These are phyloP conservation scores for Steinernema khuongi DNA, from an alignment of 1,140 invertebrate species.

Conservation along the genomic window DNA sequence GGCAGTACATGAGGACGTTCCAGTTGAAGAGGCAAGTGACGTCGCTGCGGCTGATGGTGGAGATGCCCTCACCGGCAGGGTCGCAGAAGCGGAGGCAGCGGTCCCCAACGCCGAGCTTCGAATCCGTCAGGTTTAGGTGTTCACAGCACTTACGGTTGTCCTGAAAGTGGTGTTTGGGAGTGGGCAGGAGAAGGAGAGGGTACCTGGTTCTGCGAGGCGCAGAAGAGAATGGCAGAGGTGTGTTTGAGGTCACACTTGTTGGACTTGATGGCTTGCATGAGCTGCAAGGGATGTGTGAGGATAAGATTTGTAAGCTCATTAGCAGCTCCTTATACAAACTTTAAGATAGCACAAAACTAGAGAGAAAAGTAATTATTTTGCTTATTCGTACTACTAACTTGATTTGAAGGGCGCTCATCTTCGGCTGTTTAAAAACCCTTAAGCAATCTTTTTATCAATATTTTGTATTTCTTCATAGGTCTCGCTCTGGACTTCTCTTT, in stretches of 20 bases:
- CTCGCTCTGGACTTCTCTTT: too few relatives aligned
- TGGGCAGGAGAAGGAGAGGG: neutral
- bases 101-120: slow-evolving; percentile 29
- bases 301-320: neutral
- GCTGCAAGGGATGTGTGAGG: slow-evolving; percentile 24
- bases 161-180: neutral
- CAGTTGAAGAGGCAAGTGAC: slow-evolving; percentile 40
- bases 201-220: slow-evolving; percentile 37
- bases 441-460: too few relatives aligned
- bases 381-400: neutral
- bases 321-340: neutral
- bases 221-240: slow-evolving; percentile 38
- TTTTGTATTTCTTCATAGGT: too few relatives aligned
- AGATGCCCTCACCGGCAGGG: slow-evolving; percentile 33
- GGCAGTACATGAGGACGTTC: slow-evolving; percentile 43
- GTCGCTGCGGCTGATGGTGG: slow-evolving; percentile 33
- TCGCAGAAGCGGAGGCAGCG: slow-evolving; percentile 42
- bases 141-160: slow-evolving; percentile 40
- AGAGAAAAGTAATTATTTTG: neutral
- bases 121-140: slow-evolving; percentile 35
- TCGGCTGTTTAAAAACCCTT: too few relatives aligned
- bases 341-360: slow-evolving; percentile 19
- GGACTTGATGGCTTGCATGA: slow-evolving; percentile 32
- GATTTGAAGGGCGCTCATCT: neutral
- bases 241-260: slow-evolving; percentile 34